These are phyloP conservation scores for Neomicropteryx cornuta DNA, from an alignment of 1,140 invertebrate genomes.

Conservation along the genomic window DNA sequence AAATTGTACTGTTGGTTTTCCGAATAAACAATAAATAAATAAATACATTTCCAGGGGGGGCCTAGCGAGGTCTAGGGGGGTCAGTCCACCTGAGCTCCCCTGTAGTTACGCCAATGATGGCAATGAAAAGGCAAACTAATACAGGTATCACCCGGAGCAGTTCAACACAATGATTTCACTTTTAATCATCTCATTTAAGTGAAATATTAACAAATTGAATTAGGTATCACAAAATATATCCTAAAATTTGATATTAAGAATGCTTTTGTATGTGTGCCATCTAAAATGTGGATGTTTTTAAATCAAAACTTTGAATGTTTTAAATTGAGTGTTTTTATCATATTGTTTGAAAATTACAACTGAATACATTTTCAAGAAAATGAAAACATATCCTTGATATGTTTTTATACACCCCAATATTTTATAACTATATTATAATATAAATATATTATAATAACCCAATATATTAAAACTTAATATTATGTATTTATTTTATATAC, in stretches of 20 bases:
- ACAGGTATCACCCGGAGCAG: no score
- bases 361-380: no score
- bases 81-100: background rate
- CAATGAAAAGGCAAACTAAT: background rate
- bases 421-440: constrained; percentile 1
- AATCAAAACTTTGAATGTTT: constrained; percentile 1
- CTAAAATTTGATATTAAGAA: background rate
- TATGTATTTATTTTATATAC: background rate
- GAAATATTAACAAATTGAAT: background rate
- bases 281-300: background rate
- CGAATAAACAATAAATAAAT: no score
- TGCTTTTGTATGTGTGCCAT: background rate
- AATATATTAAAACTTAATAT: background rate
- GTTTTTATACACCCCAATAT: no score
- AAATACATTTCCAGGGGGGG: no score
- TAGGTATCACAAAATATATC: background rate
- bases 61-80: no score
- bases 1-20: no score
- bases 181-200: no score
- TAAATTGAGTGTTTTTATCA: no score
- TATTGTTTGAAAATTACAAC: no score
- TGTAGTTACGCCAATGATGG: constrained; percentile 2
- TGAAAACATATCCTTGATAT: no score
- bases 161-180: no score
- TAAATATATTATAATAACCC: background rate